Base-by-base conservation (phyloP, 1,140 invertebrate genomes). In the Bacillus rossius region DNA sequence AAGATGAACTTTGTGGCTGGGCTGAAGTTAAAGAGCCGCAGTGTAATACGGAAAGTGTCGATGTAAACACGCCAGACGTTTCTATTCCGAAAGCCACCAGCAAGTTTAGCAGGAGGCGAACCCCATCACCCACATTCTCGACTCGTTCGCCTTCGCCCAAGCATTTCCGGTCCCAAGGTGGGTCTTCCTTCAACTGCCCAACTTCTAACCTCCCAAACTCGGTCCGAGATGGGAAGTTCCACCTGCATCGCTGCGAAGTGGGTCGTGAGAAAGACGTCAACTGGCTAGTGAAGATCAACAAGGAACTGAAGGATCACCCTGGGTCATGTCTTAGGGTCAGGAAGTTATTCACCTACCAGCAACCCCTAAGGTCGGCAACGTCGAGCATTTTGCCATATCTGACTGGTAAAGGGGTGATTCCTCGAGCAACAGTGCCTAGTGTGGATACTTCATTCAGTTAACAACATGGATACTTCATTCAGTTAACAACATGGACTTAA, bases 181-280 rank as follows among this genome's bases (percentile, higher is more conserved):
- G 19, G n/a, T 52, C 38, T 43, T 63, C 7, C 14, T 59, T 60
- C 67, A 83, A 71, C 43, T 87, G 84, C 0, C 87, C 86, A 0
- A 90, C 86, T 0, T 76, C 79, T 4, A 86, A 90, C 71, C 72
- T 92, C 20, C 90, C 90, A 0, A 88, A 91, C 72, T 91, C 80
- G 61, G 86, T 88, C 0, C 61, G 86, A 3, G 84, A 88, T 62
- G 88, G 88, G 1, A 83, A 81, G 19, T 88, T 88, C 0, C 88
- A 88, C 0, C 88, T 88, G 49, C 74, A 80, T 19, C 71, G 85
- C 41, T 82, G 83, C 0, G 79, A 79, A 38, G 85, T 85, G 48
- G 79, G 78, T 51, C 80, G 75, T n/a, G 79, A 81, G 59, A 79
- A 83, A 22, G 81, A 83, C 58, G 75, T 86, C 0, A 81, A 89